phyloP scores from a whole-genome alignment of 1,140 invertebrate species.

The Drosophila guanche region DNA sequence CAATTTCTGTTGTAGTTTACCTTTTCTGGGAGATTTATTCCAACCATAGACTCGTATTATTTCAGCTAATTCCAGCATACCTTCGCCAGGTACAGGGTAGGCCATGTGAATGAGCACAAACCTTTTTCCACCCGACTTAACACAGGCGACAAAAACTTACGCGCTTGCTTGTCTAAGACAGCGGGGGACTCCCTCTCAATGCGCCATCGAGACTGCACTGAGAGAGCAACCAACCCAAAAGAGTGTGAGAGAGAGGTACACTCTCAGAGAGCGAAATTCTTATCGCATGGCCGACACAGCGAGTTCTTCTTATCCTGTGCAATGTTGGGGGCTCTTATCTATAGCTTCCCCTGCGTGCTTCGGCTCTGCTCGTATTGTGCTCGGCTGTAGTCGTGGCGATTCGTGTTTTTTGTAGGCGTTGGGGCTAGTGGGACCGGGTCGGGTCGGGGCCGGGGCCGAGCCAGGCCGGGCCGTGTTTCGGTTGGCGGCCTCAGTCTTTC shows the following conservation, averaged over 20 bases:
- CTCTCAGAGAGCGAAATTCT: conserved; percentile 32
- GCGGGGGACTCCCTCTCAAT: conserved; percentile 26
- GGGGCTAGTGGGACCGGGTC: conserved; percentile 45
- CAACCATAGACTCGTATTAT: too few species aligned
- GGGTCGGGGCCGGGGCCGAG: background rate
- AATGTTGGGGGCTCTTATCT: conserved; percentile 55
- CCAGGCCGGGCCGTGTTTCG: conserved; percentile 52
- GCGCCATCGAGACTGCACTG: conserved; percentile 51
- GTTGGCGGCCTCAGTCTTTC: conserved; percentile 62
- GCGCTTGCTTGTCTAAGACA: conserved; percentile 76
- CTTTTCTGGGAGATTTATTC: too few species aligned
- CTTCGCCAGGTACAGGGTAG: background rate
- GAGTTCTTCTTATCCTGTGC: conserved; percentile 73
- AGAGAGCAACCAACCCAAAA: background rate
- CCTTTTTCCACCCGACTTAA: conserved; percentile 75
- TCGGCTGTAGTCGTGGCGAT: conserved; percentile 5
- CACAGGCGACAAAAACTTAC: conserved; percentile 75
- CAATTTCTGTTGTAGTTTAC: too few species aligned
- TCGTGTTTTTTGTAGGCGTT: conserved; percentile 15
- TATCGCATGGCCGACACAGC: conserved; percentile 45
- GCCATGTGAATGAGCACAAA: conserved; percentile 44
- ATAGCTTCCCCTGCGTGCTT: conserved; percentile 2
- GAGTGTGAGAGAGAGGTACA: conserved; percentile 5
- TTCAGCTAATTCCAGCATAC: background rate
- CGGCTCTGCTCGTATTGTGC: conserved; percentile 10